A percentile compares a stretch with the other conserved stretches of the same genome.
Evolutionary conservation across 2,888 invertebrate genomes (phyloP).

Genomic region (Diachrysia chrysitis): DNA sequence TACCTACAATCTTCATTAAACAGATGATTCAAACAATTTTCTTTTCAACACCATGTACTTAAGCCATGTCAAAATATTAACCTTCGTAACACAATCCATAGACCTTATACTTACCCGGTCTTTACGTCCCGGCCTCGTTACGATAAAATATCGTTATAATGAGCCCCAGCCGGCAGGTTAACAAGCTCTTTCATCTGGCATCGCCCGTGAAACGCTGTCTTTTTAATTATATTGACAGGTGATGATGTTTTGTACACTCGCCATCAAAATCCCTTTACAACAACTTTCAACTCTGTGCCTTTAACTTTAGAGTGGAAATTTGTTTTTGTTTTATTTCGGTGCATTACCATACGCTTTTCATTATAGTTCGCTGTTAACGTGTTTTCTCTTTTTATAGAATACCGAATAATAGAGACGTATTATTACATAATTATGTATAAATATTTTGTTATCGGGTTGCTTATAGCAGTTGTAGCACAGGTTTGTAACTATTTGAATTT

Average conservation of each 20-base stretch:
- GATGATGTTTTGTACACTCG: slow-evolving; percentile 65
- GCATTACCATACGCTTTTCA: slow-evolving; percentile 38
- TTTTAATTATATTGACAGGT: slow-evolving; percentile 82
- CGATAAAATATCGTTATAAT: slow-evolving; percentile 79
- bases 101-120: slow-evolving; percentile 57
- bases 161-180: slow-evolving; percentile 73
- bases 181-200: slow-evolving; percentile 79
- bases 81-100: slow-evolving; percentile 45
- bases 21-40: slow-evolving; percentile 56
- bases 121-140: slow-evolving; percentile 69
- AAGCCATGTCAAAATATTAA: slow-evolving; percentile 60
- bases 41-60: slow-evolving; percentile 32
- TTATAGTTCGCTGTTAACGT: slow-evolving; percentile 46
- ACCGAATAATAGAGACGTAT: slow-evolving; percentile 52
- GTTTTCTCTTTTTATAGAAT: slow-evolving; percentile 58
- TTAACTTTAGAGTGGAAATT: slow-evolving; percentile 21
- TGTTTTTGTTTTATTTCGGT: neutral
- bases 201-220: slow-evolving; percentile 71
- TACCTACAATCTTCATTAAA: slow-evolving; percentile 43
- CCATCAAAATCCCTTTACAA: slow-evolving; percentile 16
- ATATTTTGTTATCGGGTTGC: slow-evolving; percentile 44
- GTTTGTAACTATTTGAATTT: slow-evolving; percentile 27
- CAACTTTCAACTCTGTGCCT: slow-evolving; percentile 18
- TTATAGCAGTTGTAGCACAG: slow-evolving; percentile 25
- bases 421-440: slow-evolving; percentile 49